A percentile compares a stretch with the other conserved stretches of the same genome.
These are phyloP conservation scores for Apamea monoglypha DNA, from an alignment of 2,888 invertebrate genomes.

Conservation along the genomic window DNA sequence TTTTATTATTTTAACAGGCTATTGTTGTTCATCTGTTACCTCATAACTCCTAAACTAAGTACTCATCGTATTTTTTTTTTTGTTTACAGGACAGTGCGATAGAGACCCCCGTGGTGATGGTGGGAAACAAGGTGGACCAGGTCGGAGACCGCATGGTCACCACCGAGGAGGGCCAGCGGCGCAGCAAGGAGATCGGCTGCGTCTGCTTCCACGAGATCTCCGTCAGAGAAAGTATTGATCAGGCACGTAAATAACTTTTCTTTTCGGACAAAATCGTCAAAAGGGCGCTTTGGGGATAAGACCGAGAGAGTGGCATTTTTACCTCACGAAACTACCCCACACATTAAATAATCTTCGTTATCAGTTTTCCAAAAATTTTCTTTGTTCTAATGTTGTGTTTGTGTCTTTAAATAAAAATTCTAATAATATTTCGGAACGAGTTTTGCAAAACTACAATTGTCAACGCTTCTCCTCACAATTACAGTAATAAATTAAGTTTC, in stretches of 20 bases:
- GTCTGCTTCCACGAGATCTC: conserved; percentile 96
- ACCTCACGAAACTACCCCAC: background rate
- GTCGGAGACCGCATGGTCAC: conserved; percentile 95
- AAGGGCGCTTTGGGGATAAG: background rate
- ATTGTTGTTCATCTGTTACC: background rate
- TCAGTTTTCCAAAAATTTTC: background rate
- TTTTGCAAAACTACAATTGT: too few relatives aligned
- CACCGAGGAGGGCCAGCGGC: conserved; percentile 93
- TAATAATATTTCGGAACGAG: background rate
- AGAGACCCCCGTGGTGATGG: conserved; percentile 94
- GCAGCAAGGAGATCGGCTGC: conserved; percentile 95
- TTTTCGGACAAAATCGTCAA: too few relatives aligned
- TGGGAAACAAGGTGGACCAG: conserved; percentile 95
- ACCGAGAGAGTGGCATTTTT: too few relatives aligned
- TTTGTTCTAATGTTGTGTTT: too few relatives aligned
- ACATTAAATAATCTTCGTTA: background rate
- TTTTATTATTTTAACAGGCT: background rate
- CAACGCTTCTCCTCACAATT: background rate
- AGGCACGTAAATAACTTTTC: conserved; percentile 85
- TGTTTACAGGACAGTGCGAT: conserved; percentile 89
- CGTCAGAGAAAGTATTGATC: conserved; percentile 95
- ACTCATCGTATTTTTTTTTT: background rate
- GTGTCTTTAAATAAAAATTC: too few relatives aligned
- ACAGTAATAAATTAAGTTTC: conserved; percentile 1
- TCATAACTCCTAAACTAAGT: background rate